Percentiles rank a stretch among this genome's conserved stretches.
phyloP scores from a whole-genome alignment of 2,797 vertebrate genomes.

The Rhynchonycteris naso region DNA sequence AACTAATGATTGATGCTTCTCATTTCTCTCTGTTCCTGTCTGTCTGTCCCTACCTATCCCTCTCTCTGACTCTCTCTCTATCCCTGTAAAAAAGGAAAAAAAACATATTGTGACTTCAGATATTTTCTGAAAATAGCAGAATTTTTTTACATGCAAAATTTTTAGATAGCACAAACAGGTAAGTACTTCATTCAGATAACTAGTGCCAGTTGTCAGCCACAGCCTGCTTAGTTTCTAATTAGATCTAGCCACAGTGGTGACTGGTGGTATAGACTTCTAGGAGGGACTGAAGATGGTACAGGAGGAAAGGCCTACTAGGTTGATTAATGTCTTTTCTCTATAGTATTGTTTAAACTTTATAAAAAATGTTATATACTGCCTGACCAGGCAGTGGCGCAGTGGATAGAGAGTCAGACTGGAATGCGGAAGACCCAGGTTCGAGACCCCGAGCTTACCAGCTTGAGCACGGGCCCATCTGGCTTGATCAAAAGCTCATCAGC shows the following conservation, averaged over 20 bases:
- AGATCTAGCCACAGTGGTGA: neutral
- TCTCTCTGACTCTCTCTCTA: too few species aligned
- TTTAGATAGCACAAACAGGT: neutral
- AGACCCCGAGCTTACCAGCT: too few species aligned
- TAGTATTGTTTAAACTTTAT: neutral
- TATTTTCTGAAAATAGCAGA: slow-evolving; percentile 20
- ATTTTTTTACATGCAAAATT: neutral
- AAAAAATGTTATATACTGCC: slow-evolving; percentile 38
- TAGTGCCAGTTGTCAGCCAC: neutral
- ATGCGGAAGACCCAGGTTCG: too few species aligned
- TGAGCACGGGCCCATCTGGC: too few species aligned
- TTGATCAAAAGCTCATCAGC: too few species aligned
- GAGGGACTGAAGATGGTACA: neutral
- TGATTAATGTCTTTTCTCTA: neutral
- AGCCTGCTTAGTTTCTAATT: neutral
- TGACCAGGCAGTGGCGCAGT: too few species aligned
- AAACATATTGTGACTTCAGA: neutral
- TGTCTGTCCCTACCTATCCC: too few species aligned
- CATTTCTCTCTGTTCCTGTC: too few species aligned
- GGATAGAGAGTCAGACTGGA: too few species aligned
- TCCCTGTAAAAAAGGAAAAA: too few species aligned
- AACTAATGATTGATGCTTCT: too few species aligned
- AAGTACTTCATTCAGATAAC: neutral
- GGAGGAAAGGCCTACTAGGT: neutral
- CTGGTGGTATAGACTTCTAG: neutral